Evolutionary conservation across 2,888 invertebrate genomes (phyloP).

Genomic region (Parochlus steinenii): DNA sequence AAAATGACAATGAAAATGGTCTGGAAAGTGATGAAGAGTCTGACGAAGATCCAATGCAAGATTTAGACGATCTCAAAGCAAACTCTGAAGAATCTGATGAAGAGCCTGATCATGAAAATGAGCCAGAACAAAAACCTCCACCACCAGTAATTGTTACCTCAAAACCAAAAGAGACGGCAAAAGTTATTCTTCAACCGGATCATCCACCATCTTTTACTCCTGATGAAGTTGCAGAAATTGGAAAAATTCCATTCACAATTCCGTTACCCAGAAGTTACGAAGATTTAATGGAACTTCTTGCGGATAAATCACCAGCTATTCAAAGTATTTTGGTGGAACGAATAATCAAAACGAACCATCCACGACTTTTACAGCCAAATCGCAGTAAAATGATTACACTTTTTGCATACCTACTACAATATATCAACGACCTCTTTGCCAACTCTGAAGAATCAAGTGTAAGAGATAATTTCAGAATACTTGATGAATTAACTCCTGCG

Average conservation of each 20-base stretch:
- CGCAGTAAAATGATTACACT: constrained; percentile 57
- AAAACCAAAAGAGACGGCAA: background rate
- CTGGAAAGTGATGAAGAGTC: constrained; percentile 17
- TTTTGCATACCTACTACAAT: constrained; percentile 61
- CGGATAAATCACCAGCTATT: constrained; percentile 41
- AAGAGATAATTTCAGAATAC: constrained; percentile 38
- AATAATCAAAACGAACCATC: constrained; percentile 77
- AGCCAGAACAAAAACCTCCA: constrained; percentile 2
- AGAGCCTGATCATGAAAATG: constrained; percentile 18
- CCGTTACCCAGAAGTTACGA: constrained; percentile 45
- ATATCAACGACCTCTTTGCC: constrained; percentile 49
- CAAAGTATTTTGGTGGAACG: constrained; percentile 58
- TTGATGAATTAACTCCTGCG: constrained; percentile 38
- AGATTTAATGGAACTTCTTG: constrained; percentile 42
- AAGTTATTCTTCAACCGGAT: constrained; percentile 12
- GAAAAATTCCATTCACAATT: constrained; percentile 41
- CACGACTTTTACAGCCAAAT: constrained; percentile 59
- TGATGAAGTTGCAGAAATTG: constrained; percentile 34
- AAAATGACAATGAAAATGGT: constrained; percentile 21
- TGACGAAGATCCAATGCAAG: constrained; percentile 18
- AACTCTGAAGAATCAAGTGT: constrained; percentile 28
- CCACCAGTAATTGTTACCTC: background rate
- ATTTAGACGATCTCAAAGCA: constrained; percentile 21
- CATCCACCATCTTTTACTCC: constrained; percentile 15
- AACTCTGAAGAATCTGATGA: constrained; percentile 20